Evolutionary conservation across 2,888 invertebrate species (phyloP).

Genomic region (Muschampia plurimacula): DNA sequence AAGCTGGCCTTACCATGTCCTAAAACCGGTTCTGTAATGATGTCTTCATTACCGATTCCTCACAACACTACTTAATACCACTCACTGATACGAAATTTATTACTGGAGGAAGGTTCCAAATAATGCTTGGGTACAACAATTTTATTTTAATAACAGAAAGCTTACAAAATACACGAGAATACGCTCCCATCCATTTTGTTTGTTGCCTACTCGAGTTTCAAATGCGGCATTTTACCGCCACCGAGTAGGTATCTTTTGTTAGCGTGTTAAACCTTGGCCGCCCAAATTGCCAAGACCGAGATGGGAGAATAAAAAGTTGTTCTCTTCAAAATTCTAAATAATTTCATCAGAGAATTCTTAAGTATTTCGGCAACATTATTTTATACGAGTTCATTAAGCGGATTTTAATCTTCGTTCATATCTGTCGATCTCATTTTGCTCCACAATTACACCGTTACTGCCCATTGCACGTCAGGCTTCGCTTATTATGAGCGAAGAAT

Average conservation of each 20-base stretch:
- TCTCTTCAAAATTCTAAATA: slow-evolving; percentile 44
- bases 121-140: slow-evolving; percentile 26
- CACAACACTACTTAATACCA: slow-evolving; percentile 49
- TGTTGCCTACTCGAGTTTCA: slow-evolving; percentile 38
- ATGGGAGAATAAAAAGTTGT: slow-evolving; percentile 38
- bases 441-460: slow-evolving; percentile 82
- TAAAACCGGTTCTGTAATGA: slow-evolving; percentile 76
- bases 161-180: slow-evolving; percentile 36
- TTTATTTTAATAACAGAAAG: slow-evolving; percentile 32
- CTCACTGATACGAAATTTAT: slow-evolving; percentile 32
- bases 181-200: slow-evolving; percentile 36
- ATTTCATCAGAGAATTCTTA: slow-evolving; percentile 51
- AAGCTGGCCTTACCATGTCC: slow-evolving; percentile 52
- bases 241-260: slow-evolving; percentile 39
- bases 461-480: slow-evolving; percentile 79
- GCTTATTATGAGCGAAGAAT: slow-evolving; percentile 82
- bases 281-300: slow-evolving; percentile 37
- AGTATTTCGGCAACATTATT: slow-evolving; percentile 61
- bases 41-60: slow-evolving; percentile 82
- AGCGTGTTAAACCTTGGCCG: slow-evolving; percentile 35
- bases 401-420: slow-evolving; percentile 79
- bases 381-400: slow-evolving; percentile 72
- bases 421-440: slow-evolving; percentile 78
- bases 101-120: slow-evolving; percentile 29
- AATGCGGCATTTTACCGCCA: slow-evolving; percentile 38